Conservation (phyloP, 2,797 vertebrate genomes). For the Anguilla marmorata region DNA sequence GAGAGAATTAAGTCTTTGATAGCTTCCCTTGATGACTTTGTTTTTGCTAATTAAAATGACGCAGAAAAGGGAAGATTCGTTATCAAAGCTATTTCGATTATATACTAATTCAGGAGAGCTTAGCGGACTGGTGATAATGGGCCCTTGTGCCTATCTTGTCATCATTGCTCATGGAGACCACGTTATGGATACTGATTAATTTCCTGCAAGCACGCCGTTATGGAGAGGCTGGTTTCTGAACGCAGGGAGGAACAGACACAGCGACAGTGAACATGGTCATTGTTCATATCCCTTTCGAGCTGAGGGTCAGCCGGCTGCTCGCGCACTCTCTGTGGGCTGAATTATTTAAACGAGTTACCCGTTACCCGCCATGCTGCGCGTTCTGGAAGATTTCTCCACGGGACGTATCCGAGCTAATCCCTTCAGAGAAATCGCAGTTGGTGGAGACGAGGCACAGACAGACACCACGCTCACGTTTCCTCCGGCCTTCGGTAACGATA, state of each 20-base stretch:
- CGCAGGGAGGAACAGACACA: neutral
- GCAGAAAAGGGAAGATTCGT: neutral
- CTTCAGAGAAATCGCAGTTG: neutral
- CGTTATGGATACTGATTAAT: neutral
- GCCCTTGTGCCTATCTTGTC: neutral
- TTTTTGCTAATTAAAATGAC: conserved; percentile 8
- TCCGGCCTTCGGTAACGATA: neutral
- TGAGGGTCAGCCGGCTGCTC: neutral
- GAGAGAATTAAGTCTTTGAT: neutral
- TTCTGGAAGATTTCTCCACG: neutral
- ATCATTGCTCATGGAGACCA: neutral
- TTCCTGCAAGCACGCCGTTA: neutral
- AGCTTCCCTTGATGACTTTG: neutral
- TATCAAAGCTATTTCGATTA: neutral
- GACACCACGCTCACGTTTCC: neutral
- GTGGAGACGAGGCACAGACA: neutral
- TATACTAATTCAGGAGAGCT: neutral
- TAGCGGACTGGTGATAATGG: neutral
- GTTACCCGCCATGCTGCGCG: neutral
- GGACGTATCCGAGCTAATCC: neutral
- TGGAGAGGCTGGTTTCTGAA: neutral
- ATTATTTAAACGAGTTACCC: neutral
- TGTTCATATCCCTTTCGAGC: neutral
- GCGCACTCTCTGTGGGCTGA: neutral
- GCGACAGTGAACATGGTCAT: neutral